Conservation (phyloP, 2,797 vertebrate species). For the Picus viridis region DNA sequence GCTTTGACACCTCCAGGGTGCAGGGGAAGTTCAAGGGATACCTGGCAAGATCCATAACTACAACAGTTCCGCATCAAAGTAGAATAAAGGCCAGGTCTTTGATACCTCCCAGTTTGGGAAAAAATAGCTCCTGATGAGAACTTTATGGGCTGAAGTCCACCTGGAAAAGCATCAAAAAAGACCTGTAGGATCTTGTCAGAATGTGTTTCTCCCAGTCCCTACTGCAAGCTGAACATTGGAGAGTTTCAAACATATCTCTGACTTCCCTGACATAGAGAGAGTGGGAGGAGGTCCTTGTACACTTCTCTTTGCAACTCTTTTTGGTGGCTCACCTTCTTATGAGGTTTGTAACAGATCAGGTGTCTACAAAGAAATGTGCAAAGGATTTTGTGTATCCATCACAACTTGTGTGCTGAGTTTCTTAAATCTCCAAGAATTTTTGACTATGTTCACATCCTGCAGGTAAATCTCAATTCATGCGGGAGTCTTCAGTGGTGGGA, state of each 20-base stretch:
- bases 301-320: neutral
- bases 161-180: neutral
- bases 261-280: neutral
- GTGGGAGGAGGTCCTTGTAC: accelerated
- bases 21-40: accelerated
- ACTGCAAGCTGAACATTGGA: neutral
- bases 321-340: neutral
- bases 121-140: neutral
- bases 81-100: neutral
- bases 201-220: neutral
- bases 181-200: neutral
- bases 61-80: neutral
- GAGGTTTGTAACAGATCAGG: neutral
- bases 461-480: neutral
- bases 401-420: neutral
- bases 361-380: neutral
- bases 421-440: neutral
- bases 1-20: neutral
- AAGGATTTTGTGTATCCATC: neutral
- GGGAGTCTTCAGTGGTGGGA: neutral
- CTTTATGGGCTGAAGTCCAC: neutral
- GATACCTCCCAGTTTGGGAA: accelerated
- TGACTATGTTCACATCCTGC: neutral
- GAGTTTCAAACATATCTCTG: neutral
- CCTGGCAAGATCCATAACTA: accelerated